phyloP scores from a whole-genome alignment of 2,113 vertebrate genomes.

The Nyctereutes procyonoides region DNA sequence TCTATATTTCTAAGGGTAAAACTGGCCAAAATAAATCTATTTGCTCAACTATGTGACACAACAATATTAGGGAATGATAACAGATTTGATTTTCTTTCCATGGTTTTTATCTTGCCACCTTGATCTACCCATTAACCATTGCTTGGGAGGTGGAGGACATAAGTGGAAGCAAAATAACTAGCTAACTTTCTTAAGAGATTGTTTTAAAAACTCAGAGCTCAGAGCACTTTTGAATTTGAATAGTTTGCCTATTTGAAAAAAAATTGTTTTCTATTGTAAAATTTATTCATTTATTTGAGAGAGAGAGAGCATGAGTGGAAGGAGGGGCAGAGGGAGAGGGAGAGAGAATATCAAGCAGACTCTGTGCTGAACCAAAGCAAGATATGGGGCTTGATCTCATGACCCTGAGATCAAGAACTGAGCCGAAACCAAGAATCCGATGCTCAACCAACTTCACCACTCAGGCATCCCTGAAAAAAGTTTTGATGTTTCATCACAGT shows the following conservation, averaged over 20 bases:
- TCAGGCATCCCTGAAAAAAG: background rate
- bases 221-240: background rate
- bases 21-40: background rate
- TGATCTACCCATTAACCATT: background rate
- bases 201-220: background rate
- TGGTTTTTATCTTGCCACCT: background rate
- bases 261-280: background rate
- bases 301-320: background rate
- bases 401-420: background rate
- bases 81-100: background rate
- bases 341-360: background rate
- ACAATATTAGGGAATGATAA: background rate
- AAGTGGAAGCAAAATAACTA: background rate
- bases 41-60: background rate
- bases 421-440: background rate
- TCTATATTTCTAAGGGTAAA: background rate
- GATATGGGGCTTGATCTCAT: background rate
- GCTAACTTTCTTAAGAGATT: background rate
- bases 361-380: background rate
- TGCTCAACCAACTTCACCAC: background rate
- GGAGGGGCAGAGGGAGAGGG: background rate
- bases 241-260: background rate
- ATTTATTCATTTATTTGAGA: background rate
- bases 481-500: background rate
- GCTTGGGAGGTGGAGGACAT: accelerated